A percentile compares a stretch with the other conserved stretches of the same genome.
These are phyloP conservation scores for Nemotelus pantherinus DNA, from an alignment of 2,888 invertebrate species.

Conservation along the genomic window DNA sequence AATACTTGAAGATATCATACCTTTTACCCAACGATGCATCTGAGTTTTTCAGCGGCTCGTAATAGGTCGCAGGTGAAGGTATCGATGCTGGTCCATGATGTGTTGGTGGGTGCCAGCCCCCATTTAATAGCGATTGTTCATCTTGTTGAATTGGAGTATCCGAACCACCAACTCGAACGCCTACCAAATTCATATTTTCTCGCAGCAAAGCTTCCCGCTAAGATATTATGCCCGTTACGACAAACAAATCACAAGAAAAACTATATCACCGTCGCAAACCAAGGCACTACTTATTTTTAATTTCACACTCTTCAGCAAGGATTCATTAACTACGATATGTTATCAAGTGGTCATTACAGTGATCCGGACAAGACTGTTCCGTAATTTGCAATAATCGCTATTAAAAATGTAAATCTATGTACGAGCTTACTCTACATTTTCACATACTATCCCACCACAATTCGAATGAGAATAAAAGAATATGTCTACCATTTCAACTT, in stretches of 20 bases:
- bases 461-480: background rate
- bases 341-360: background rate
- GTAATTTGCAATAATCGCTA: background rate
- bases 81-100: slow-evolving; percentile 45
- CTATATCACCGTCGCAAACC: too few species aligned
- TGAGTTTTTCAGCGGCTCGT: slow-evolving; percentile 46
- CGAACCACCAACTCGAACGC: slow-evolving; percentile 42
- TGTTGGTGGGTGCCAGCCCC: slow-evolving; percentile 45
- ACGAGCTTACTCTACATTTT: background rate
- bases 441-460: slow-evolving; percentile 7
- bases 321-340: background rate
- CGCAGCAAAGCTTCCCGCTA: background rate
- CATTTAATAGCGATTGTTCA: slow-evolving; percentile 49
- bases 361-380: slow-evolving; percentile 10
- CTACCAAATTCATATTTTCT: slow-evolving; percentile 44
- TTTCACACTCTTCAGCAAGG: background rate
- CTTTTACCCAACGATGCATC: slow-evolving; percentile 44
- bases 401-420: slow-evolving; percentile 14
- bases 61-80: slow-evolving; percentile 47
- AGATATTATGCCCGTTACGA: background rate
- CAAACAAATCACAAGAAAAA: background rate
- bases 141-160: slow-evolving; percentile 49
- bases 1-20: background rate
- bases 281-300: too few species aligned
- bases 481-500: slow-evolving; percentile 5